Percentiles rank a stretch among this genome's conserved stretches.
Conservation (phyloP, 2,888 invertebrate species). For the Sympetrum striolatum region DNA sequence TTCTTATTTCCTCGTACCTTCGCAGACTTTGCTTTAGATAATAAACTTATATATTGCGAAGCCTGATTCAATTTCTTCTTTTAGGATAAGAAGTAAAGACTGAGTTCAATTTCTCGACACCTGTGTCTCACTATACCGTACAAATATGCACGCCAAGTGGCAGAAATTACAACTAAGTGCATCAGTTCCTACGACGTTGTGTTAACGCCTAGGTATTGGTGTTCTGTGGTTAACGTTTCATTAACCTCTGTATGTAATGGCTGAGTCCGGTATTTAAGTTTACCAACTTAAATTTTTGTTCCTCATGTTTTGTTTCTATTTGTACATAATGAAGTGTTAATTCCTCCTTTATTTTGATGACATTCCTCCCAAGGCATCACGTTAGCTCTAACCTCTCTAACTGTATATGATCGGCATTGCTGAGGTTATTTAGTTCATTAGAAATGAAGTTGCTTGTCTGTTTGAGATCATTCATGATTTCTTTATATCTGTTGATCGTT, state of each 20-base stretch:
- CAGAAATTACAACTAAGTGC: background rate
- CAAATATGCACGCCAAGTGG: background rate
- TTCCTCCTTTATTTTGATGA: background rate
- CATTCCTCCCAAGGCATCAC: background rate
- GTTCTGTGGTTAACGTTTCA: too few relatives aligned
- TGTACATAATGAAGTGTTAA: background rate
- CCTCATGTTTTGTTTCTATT: background rate
- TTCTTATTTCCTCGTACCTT: too few relatives aligned
- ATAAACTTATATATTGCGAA: too few relatives aligned
- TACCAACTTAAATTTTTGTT: background rate
- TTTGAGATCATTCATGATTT: background rate
- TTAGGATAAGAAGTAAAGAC: too few relatives aligned
- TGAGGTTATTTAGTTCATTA: background rate
- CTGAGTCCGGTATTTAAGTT: background rate
- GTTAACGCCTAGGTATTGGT: too few relatives aligned
- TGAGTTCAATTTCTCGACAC: background rate
- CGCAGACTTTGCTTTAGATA: too few relatives aligned
- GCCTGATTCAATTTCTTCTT: too few relatives aligned
- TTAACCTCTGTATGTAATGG: too few relatives aligned
- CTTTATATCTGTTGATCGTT: background rate
- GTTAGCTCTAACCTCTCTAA: background rate
- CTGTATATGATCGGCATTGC: background rate
- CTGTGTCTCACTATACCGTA: background rate
- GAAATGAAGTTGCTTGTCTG: background rate
- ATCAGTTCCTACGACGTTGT: background rate